These are phyloP conservation scores for Hirundo rustica DNA, from an alignment of 2,797 vertebrate species.

Conservation along the genomic window DNA sequence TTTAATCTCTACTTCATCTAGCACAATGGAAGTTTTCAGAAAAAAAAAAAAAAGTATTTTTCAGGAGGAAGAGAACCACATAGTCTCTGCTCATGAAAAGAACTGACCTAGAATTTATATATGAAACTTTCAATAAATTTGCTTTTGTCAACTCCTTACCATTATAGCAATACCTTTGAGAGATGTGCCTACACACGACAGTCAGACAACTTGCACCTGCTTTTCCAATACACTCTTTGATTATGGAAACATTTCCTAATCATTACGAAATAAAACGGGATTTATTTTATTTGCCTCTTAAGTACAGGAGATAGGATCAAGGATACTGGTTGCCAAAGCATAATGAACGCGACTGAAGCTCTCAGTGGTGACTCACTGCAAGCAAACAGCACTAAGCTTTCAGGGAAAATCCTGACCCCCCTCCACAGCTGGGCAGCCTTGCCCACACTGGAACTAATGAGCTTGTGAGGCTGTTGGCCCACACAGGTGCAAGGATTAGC, in stretches of 20 bases:
- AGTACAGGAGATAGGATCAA: not conserved
- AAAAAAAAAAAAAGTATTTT: constrained; percentile 68
- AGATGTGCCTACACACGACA: not conserved
- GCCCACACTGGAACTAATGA: constrained; percentile 19
- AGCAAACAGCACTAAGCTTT: not conserved
- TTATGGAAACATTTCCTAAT: constrained; percentile 34
- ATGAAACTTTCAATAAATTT: constrained; percentile 32
- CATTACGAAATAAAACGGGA: not conserved
- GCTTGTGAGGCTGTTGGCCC: not conserved
- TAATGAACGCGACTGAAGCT: not conserved
- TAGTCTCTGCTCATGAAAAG: constrained; percentile 28
- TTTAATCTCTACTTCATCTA: constrained; percentile 66
- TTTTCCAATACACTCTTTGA: not conserved
- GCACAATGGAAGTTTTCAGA: constrained; percentile 64
- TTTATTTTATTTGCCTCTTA: not conserved
- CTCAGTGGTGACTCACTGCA: not conserved
- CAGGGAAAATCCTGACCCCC: not conserved
- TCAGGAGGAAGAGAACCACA: constrained; percentile 33
- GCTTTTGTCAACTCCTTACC: not conserved
- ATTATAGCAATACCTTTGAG: not conserved
- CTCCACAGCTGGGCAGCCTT: not conserved
- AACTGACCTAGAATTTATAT: constrained; percentile 22
- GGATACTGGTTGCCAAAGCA: not conserved
- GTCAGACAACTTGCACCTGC: not conserved
- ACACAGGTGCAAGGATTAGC: constrained; percentile 10